Conservation (phyloP, 2,888 invertebrate species). For the Apodemia mormo region DNA sequence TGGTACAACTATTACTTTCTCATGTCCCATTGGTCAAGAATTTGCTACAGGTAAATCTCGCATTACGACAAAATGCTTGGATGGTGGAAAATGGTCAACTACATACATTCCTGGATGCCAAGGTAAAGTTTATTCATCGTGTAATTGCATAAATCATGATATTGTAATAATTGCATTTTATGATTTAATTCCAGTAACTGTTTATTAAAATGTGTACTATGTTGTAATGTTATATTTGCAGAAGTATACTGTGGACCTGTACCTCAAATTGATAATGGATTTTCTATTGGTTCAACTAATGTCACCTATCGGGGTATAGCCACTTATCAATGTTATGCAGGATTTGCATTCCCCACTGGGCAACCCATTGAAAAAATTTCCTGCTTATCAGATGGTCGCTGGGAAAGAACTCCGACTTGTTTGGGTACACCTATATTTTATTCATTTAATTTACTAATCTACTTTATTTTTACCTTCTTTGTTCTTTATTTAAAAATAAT, state of each 20-base stretch:
- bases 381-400: slow-evolving; percentile 93
- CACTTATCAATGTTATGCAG: slow-evolving; percentile 98
- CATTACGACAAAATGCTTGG: slow-evolving; percentile 92
- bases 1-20: slow-evolving; percentile 93
- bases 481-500: no score
- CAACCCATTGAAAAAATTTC: slow-evolving; percentile 93
- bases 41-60: slow-evolving; percentile 94
- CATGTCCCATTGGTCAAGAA: slow-evolving; percentile 96
- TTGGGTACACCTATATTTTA: slow-evolving; percentile 79
- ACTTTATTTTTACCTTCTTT: no score
- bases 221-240: slow-evolving; percentile 52
- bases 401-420: slow-evolving; percentile 96
- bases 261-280: slow-evolving; percentile 98
- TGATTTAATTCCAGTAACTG: no score
- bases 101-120: slow-evolving; percentile 96
- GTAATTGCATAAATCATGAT: no score
- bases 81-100: slow-evolving; percentile 95
- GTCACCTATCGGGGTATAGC: slow-evolving; percentile 96
- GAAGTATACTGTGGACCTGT: slow-evolving; percentile 98
- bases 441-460: neutral
- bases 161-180: no score
- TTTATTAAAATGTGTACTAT: no score
- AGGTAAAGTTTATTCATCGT: slow-evolving; percentile 75
- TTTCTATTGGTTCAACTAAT: slow-evolving; percentile 96
- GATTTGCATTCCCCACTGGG: slow-evolving; percentile 95